Conservation (phyloP, 2,888 invertebrate species). For the Caenorhabditis uteleia region DNA sequence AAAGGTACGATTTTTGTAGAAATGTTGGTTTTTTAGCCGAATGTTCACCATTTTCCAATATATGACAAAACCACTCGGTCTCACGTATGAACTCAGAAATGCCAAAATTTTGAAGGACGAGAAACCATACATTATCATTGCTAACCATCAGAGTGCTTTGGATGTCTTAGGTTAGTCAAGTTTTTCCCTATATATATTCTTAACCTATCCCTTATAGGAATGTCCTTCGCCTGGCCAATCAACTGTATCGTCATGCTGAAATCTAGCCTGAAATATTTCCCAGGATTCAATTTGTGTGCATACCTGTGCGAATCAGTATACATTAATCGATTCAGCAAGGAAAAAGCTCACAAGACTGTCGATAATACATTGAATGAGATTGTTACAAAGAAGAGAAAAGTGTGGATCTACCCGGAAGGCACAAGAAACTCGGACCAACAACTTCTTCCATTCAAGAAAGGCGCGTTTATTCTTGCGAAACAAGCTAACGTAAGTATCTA, state of each 20-base stretch:
- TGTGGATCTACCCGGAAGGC: conserved; percentile 95
- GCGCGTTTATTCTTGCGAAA: conserved; percentile 89
- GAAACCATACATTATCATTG: conserved; percentile 62
- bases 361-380: conserved; percentile 48
- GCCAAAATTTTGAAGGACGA: conserved; percentile 33
- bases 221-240: conserved; percentile 63
- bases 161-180: conserved; percentile 59
- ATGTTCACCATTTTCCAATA: conserved; percentile 51
- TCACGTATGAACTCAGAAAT: conserved; percentile 42
- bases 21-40: conserved; percentile 35
- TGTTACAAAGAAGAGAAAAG: conserved; percentile 72
- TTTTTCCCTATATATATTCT: neutral
- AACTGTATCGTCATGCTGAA: conserved; percentile 68
- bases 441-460: conserved; percentile 92
- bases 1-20: neutral
- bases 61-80: conserved; percentile 25
- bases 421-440: conserved; percentile 82
- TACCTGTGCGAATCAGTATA: conserved; percentile 55
- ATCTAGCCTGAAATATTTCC: conserved; percentile 63
- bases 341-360: conserved; percentile 56
- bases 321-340: conserved; percentile 54
- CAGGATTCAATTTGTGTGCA: conserved; percentile 65
- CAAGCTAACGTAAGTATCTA: too few relatives aligned
- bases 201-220: conserved; percentile 37
- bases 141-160: conserved; percentile 67